Conservation (phyloP, 2,113 vertebrate species). For the Parotia lawesii region DNA sequence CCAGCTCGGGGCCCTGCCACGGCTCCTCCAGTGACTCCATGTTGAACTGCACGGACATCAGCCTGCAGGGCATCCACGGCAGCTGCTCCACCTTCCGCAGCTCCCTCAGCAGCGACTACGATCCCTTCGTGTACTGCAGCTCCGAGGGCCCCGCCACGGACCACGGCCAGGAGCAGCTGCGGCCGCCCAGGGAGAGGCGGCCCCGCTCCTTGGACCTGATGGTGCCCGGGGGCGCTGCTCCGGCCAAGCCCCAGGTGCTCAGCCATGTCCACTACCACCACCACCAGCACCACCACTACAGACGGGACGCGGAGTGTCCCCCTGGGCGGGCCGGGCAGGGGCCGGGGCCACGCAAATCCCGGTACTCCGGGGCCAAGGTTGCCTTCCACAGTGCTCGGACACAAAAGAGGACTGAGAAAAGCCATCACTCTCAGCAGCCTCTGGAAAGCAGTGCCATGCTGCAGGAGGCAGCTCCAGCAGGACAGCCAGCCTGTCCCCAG, state of each 20-base stretch:
- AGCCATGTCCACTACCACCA: constrained; percentile 92
- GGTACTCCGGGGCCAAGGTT: constrained; percentile 10
- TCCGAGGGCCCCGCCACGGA: neutral
- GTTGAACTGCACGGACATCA: constrained; percentile 92
- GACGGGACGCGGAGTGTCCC: constrained; percentile 57
- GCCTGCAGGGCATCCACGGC: constrained; percentile 91
- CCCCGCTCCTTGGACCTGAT: constrained; percentile 85
- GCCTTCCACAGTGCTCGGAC: neutral
- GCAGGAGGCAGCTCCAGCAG: constrained; percentile 58
- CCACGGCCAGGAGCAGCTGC: constrained; percentile 32
- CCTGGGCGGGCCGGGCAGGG: constrained; percentile 10
- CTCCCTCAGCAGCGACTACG: constrained; percentile 95
- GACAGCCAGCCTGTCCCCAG: neutral
- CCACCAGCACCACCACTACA: constrained; percentile 93
- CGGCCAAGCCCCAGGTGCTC: constrained; percentile 78
- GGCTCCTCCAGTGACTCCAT: constrained; percentile 96
- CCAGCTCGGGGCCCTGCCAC: constrained; percentile 93
- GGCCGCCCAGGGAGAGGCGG: constrained; percentile 55
- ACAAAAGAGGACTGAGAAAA: constrained; percentile 58
- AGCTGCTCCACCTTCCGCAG: constrained; percentile 96
- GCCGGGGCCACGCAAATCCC: neutral
- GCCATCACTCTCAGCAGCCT: constrained; percentile 49
- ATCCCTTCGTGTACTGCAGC: constrained; percentile 87
- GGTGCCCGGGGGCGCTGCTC: constrained; percentile 63
- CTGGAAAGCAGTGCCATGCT: constrained; percentile 19